Evolutionary conservation across 2,888 invertebrate genomes (phyloP).

Genomic region (Mimumesa dahlbomi): DNA sequence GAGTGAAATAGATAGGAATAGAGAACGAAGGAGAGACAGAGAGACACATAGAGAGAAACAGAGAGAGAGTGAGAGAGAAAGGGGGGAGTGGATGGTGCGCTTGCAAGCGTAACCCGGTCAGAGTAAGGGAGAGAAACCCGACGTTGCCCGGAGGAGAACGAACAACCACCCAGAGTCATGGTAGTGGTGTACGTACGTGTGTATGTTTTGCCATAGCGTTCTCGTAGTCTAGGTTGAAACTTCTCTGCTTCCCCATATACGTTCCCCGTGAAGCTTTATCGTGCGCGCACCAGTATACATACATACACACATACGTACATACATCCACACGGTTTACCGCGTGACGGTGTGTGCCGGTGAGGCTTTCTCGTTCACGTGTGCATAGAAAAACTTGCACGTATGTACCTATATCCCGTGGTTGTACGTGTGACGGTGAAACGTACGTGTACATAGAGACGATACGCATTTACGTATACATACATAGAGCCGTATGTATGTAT

Average conservation of each 20-base stretch:
- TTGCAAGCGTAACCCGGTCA: constrained; percentile 58
- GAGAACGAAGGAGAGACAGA: constrained; percentile 10
- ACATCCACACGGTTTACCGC: background rate
- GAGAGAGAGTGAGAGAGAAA: constrained; percentile 12
- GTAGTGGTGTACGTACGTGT: constrained; percentile 39
- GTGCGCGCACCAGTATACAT: constrained; percentile 12
- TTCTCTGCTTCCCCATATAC: constrained; percentile 32
- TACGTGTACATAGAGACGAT: background rate
- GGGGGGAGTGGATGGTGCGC: constrained; percentile 12
- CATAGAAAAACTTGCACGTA: constrained; percentile 29
- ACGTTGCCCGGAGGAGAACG: constrained; percentile 25
- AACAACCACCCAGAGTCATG: constrained; percentile 22
- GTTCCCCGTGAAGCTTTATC: constrained; percentile 31
- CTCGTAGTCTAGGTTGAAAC: constrained; percentile 36
- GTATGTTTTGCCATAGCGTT: constrained; percentile 43
- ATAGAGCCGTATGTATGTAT: background rate
- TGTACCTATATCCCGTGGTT: background rate
- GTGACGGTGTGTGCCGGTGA: background rate
- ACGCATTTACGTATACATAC: background rate
- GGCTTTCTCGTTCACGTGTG: constrained; percentile 30
- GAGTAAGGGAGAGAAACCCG: constrained; percentile 37
- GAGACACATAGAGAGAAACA: constrained; percentile 13
- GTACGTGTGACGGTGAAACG: background rate
- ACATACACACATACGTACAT: background rate
- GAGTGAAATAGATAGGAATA: too few relatives aligned